These are phyloP conservation scores for Gobius niger DNA, from an alignment of 2,113 vertebrate genomes.

Conservation along the genomic window DNA sequence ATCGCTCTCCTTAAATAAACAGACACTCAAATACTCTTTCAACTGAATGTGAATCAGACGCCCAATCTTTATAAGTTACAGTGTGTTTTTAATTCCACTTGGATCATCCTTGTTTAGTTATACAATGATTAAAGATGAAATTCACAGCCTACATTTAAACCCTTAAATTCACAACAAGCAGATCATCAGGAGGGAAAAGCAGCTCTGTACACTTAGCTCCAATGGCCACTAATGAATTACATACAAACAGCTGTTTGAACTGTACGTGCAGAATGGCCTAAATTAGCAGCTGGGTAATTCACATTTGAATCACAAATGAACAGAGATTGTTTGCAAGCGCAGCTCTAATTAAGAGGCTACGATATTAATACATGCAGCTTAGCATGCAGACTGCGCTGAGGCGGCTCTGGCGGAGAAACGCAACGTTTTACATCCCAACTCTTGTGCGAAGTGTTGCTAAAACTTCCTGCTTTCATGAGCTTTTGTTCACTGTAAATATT, in stretches of 20 bases:
- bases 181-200: constrained; percentile 1
- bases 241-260: constrained; percentile 15
- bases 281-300: constrained; percentile 21
- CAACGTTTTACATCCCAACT: neutral
- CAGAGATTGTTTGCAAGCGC: constrained; percentile 21
- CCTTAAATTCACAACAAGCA: constrained; percentile 31
- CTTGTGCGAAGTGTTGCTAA: no score
- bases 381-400: constrained; percentile 27
- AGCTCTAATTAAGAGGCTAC: constrained; percentile 24
- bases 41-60: constrained; percentile 29
- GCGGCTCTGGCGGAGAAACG: constrained; percentile 1
- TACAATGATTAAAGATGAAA: constrained; percentile 8
- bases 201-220: neutral
- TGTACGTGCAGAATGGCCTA: constrained; percentile 1
- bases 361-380: constrained; percentile 38
- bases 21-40: constrained; percentile 38
- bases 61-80: constrained; percentile 22
- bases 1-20: constrained; percentile 28
- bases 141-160: constrained; percentile 7
- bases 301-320: constrained; percentile 21
- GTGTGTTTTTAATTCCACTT: constrained; percentile 6
- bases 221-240: constrained; percentile 6
- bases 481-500: constrained; percentile 5
- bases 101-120: neutral
- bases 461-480: no score